phyloP scores from a whole-genome alignment of 2,113 vertebrate genomes.

The Aldabrachelys gigantea region DNA sequence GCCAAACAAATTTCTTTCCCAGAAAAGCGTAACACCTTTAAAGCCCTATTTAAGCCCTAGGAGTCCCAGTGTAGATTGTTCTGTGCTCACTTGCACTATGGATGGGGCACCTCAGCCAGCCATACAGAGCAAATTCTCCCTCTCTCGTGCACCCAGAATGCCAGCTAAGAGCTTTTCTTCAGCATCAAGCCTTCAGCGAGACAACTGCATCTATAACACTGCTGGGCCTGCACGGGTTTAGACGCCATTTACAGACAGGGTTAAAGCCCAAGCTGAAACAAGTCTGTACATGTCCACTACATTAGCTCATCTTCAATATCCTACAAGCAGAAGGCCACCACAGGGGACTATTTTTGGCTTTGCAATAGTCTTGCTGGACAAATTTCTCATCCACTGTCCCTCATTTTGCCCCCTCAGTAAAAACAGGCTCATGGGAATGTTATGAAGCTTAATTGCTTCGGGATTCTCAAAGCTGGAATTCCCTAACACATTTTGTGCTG shows the following conservation, averaged over 20 bases:
- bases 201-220: neutral
- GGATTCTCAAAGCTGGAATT: rapidly evolving
- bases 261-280: neutral
- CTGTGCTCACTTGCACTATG: neutral
- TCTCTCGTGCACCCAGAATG: neutral
- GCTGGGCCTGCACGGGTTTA: rapidly evolving
- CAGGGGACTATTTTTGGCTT: neutral
- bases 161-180: rapidly evolving
- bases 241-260: neutral
- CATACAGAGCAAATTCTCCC: rapidly evolving
- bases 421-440: rapidly evolving
- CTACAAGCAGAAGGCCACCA: neutral
- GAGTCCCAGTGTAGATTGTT: neutral
- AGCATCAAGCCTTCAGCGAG: neutral
- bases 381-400: rapidly evolving
- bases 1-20: slow-evolving; percentile 61
- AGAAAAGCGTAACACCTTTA: neutral
- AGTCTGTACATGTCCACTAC: neutral
- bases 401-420: rapidly evolving
- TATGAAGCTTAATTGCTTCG: neutral
- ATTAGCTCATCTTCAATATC: neutral
- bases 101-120: neutral
- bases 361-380: neutral
- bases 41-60: neutral
- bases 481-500: neutral